These are phyloP conservation scores for Melanotaenia pygmaea DNA, from an alignment of 2,797 vertebrate genomes.

Conservation along the genomic window DNA sequence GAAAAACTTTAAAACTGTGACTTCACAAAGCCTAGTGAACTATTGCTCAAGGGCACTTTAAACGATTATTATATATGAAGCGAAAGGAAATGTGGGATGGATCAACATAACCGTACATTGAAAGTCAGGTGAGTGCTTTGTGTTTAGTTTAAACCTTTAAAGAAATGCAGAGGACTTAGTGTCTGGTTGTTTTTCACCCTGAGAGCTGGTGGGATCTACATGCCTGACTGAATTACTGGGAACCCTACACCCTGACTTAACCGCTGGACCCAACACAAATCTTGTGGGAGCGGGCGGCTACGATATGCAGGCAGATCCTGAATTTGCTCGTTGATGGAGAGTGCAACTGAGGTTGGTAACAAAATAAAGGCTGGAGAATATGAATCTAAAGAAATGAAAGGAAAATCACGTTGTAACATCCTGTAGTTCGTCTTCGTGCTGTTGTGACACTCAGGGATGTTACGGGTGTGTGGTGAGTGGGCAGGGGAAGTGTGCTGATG, in stretches of 20 bases:
- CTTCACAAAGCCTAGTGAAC: background rate
- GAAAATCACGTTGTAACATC: too few relatives aligned
- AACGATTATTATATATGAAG: background rate
- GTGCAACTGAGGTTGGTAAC: too few relatives aligned
- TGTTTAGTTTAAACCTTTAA: background rate
- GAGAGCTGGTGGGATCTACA: background rate
- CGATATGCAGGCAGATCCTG: too few relatives aligned
- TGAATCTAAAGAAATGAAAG: too few relatives aligned
- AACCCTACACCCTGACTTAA: constrained; percentile 19
- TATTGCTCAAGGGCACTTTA: background rate
- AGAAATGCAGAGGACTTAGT: background rate
- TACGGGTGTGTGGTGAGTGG: too few relatives aligned
- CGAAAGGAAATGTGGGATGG: background rate
- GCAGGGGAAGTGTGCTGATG: too few relatives aligned
- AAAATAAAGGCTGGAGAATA: too few relatives aligned
- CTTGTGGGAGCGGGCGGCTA: too few relatives aligned
- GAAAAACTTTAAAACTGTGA: too few relatives aligned
- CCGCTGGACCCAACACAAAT: constrained; percentile 15
- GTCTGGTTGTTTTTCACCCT: background rate
- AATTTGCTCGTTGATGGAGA: too few relatives aligned
- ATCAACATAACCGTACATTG: background rate
- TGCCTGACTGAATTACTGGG: background rate
- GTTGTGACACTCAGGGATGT: too few relatives aligned
- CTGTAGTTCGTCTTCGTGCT: too few relatives aligned
- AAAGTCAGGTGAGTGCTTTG: background rate